Conservation (phyloP, 1,140 invertebrate genomes). For the Lucilia cuprina region DNA sequence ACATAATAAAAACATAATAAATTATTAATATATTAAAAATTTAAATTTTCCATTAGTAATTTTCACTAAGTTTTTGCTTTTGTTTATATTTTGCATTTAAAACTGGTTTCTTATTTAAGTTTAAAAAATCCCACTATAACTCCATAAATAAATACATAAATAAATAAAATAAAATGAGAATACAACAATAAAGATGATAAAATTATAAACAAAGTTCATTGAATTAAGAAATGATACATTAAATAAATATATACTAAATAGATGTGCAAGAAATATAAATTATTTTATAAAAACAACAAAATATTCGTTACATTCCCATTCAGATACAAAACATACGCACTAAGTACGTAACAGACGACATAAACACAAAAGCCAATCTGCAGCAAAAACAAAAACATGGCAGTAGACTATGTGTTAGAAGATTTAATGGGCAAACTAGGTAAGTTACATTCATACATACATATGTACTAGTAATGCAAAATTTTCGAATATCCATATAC, state of each 20-base stretch:
- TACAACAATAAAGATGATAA: background rate
- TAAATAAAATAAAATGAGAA: background rate
- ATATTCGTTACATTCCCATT: slow-evolving; percentile 8
- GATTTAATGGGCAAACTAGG: slow-evolving; percentile 73
- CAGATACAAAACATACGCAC: background rate
- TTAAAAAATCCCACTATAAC: background rate
- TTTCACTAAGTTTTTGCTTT: background rate
- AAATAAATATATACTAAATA: too few relatives aligned
- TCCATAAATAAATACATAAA: background rate
- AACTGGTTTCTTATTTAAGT: background rate
- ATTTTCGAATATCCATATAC: too few relatives aligned
- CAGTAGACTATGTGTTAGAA: slow-evolving; percentile 71
- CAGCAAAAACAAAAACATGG: slow-evolving; percentile 60
- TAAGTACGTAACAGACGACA: background rate
- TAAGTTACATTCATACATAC: slow-evolving; percentile 55
- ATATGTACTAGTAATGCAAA: too few relatives aligned
- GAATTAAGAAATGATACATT: background rate
- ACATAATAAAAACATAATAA: too few relatives aligned
- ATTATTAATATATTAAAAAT: background rate
- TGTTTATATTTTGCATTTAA: background rate
- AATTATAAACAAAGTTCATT: background rate
- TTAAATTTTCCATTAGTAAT: background rate
- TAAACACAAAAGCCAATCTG: background rate
- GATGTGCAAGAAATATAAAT: background rate
- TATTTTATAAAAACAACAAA: background rate